Conservation (phyloP, 1,140 invertebrate species). For the Thalassaphorura encarpata region DNA sequence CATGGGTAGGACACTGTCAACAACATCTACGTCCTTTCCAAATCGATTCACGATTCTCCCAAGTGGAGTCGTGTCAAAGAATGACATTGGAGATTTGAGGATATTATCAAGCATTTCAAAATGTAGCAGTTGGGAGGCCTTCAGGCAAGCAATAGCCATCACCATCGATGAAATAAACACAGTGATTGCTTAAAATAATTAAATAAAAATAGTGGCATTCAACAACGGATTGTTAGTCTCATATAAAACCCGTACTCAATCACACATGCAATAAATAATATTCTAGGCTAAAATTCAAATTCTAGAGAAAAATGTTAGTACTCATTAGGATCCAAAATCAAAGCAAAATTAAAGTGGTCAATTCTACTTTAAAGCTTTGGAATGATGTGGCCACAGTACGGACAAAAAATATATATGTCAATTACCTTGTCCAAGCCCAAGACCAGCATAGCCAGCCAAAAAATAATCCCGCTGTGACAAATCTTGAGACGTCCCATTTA, state of each 20-base stretch:
- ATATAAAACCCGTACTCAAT: neutral
- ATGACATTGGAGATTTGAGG: constrained; percentile 54
- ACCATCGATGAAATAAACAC: constrained; percentile 11
- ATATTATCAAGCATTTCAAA: constrained; percentile 52
- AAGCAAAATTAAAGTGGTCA: neutral
- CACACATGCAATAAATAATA: neutral
- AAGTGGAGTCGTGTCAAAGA: constrained; percentile 77
- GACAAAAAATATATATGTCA: no score
- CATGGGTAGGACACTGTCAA: constrained; percentile 47
- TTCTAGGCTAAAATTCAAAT: no score
- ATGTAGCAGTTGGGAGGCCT: constrained; percentile 54
- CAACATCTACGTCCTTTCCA: constrained; percentile 57
- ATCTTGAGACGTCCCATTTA: constrained; percentile 44
- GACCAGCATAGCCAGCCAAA: constrained; percentile 74
- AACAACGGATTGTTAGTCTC: neutral
- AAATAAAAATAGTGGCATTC: no score
- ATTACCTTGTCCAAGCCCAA: constrained; percentile 83
- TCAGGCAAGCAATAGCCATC: constrained; percentile 41
- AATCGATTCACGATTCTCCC: constrained; percentile 73
- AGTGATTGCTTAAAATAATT: constrained; percentile 6
- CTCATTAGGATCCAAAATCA: no score
- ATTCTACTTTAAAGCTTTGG: constrained; percentile 10
- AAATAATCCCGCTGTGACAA: constrained; percentile 57
- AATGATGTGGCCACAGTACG: no score
- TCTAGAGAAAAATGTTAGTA: no score